Evolutionary conservation across 2,888 invertebrate species (phyloP), one percentile per base, ranked within the genome.

Genomic region (Podabrus alpinus): DNA sequence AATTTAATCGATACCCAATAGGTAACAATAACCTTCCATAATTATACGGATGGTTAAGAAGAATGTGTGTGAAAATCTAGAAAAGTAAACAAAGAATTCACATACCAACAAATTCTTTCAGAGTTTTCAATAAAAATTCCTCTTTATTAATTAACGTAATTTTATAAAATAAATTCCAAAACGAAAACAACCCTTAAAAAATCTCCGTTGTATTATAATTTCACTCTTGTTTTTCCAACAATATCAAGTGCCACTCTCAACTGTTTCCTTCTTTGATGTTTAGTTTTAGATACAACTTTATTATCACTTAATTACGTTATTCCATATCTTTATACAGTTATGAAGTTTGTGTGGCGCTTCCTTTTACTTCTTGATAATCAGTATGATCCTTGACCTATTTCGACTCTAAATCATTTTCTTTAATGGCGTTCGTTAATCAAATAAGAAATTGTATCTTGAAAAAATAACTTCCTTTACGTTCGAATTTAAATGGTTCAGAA

Each of bases 241-340:
- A 66, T 66, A 71, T 71, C 66, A 71, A 71, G 71, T 71, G 71
- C 66, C 71, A 71, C 71, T 71, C 66, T 66, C 15, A 24, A 19
- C 66, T 71, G 66, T 29, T 71, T 71, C 66, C 66, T 71, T 45
- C 72, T 72, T 72, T 72, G 72, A 72, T 72, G 68, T 72, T 68
- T 68, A 62, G 61, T 68, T 68, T 24, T 68, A 60, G 68, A 72
- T 72, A 72, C 68, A 68, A 72, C 67, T 72, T 72, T 29, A 61
- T 72, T 71, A 71, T 71, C 71, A 71, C 71, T 71, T 71, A 71
- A 71, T 71, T 71, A 71, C 45, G 71, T 66, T 66, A 66, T 66
- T 71, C 59, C 67, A 62, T 60, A 67, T 72, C 62, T 68, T 15
- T 67, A 15, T 64, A 17, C 70, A 70, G 70, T 62, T 70, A 71